A percentile compares a stretch with the other conserved stretches of the same genome.
Conservation (phyloP, 2,888 invertebrate genomes). For the Andrena flavipes region DNA sequence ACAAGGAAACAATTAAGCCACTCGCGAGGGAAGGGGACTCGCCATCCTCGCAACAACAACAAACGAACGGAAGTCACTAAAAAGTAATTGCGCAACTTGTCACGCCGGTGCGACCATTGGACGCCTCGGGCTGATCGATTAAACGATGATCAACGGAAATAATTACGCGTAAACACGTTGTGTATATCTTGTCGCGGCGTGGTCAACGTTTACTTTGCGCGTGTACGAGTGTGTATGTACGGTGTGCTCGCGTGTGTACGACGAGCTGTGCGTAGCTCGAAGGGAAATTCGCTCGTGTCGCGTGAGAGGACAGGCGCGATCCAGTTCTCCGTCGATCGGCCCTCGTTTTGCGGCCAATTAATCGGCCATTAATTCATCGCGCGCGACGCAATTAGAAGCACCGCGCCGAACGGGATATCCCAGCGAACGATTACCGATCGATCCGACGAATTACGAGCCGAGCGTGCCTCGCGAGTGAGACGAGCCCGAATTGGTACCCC, state of each 20-base stretch:
- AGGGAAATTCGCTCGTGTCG: slow-evolving; percentile 67
- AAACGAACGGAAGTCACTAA: slow-evolving; percentile 14
- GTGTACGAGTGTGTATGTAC: slow-evolving; percentile 16
- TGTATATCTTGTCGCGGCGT: slow-evolving; percentile 70
- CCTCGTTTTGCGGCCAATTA: slow-evolving; percentile 63
- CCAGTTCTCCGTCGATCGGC: slow-evolving; percentile 56
- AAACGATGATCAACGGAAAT: slow-evolving; percentile 74
- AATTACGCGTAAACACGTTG: slow-evolving; percentile 60
- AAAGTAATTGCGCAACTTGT: slow-evolving; percentile 4
- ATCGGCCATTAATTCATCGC: slow-evolving; percentile 64
- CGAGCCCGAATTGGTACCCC: not conserved
- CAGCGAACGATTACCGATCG: slow-evolving; percentile 42
- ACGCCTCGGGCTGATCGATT: slow-evolving; percentile 23
- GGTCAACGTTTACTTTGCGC: slow-evolving; percentile 71
- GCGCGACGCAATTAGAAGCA: slow-evolving; percentile 48
- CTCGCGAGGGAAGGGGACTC: not conserved
- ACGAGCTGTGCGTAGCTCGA: slow-evolving; percentile 63
- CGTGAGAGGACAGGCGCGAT: slow-evolving; percentile 42
- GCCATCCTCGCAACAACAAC: slow-evolving; percentile 19
- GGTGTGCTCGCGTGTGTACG: slow-evolving; percentile 29
- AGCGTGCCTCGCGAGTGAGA: not conserved
- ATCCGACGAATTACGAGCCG: slow-evolving; percentile 15
- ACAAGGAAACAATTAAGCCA: slow-evolving; percentile 35
- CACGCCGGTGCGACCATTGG: not conserved
- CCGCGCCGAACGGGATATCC: slow-evolving; percentile 27